phyloP scores from a whole-genome alignment of 2,888 invertebrate genomes.

The Melangyna quadrimaculata region DNA sequence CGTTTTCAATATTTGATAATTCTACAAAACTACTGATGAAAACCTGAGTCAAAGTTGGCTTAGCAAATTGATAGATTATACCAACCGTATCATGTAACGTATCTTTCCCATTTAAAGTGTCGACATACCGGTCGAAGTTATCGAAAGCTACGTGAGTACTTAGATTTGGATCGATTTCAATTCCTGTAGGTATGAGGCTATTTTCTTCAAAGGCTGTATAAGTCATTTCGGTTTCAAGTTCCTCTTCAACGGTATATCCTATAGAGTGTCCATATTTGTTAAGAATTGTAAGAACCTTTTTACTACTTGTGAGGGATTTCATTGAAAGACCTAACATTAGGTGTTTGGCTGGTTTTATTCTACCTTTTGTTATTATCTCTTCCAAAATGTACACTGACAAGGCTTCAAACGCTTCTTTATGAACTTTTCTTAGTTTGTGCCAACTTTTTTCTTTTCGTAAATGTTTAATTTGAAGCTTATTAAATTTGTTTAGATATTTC shows the following conservation, averaged over 20 bases:
- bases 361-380: neutral
- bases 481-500: too few species aligned
- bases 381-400: neutral
- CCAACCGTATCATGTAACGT: neutral
- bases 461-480: too few species aligned
- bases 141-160: neutral
- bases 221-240: slow-evolving; percentile 52
- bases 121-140: neutral
- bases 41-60: neutral
- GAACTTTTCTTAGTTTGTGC: too few species aligned
- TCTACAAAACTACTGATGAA: too few species aligned
- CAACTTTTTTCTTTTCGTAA: too few species aligned
- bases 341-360: slow-evolving; percentile 9
- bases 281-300: neutral
- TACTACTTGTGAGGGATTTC: neutral
- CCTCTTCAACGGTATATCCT: slow-evolving; percentile 30
- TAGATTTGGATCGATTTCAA: neutral
- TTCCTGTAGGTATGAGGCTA: slow-evolving; percentile 15
- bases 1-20: neutral
- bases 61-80: neutral
- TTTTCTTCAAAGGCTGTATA: slow-evolving; percentile 42
- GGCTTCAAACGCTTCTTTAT: too few species aligned
- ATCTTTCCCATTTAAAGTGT: neutral
- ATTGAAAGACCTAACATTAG: neutral
- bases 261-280: slow-evolving; percentile 25